Evolutionary conservation across 2,888 invertebrate species (phyloP), one percentile per base, ranked within the genome.

Genomic region (Linnaemya vulpina): DNA sequence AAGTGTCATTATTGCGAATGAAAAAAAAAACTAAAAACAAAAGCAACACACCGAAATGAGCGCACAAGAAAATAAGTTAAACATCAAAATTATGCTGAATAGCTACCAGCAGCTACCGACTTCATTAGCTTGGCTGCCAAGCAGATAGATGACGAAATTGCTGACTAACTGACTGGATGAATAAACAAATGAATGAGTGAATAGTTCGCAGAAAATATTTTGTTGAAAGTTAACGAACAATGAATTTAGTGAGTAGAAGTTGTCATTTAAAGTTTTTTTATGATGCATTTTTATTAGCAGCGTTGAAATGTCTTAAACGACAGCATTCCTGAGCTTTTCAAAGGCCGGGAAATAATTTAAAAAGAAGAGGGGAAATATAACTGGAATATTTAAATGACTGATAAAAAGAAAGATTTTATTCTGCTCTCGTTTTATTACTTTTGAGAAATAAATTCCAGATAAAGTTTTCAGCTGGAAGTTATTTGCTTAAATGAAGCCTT

Each of bases 301-400:
- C n/a, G 43, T 22, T 51, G 38, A 51, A 68, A 58, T 55, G 25
- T 15, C 30, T 55, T 25, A 71, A 71, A n/a, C 40, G 63, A 17
- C 38, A 70, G 68, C 46, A 30, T 62, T 78, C 68, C 82, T 43
- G 15, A 65, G 25, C 13, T 46, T 51, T 25, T 51, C 1, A 68
- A 60, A 40, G 51, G 40, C 1, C n/a, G 38, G 17, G 55, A 71
- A 67, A 49, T 35, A 67, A 81, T 81, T 75, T 30, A 3, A 30
- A 87, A 88, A 88, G 11, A 51, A 43, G 4, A 30, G 87, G 86
- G 87, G 87, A 87, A 89, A 88, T 88, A 20, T 62, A 13, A 11
- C 3, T 62, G 38, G 38, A n/a, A n/a, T 74, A 35, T 62, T 49
- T 35, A 35, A 60, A 38, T 13, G 13, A 11, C 11, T 40, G 11